Percentiles rank a stretch among this genome's conserved stretches.
Conservation (phyloP, 2,888 invertebrate species). For the Argyresthia goedartella region DNA sequence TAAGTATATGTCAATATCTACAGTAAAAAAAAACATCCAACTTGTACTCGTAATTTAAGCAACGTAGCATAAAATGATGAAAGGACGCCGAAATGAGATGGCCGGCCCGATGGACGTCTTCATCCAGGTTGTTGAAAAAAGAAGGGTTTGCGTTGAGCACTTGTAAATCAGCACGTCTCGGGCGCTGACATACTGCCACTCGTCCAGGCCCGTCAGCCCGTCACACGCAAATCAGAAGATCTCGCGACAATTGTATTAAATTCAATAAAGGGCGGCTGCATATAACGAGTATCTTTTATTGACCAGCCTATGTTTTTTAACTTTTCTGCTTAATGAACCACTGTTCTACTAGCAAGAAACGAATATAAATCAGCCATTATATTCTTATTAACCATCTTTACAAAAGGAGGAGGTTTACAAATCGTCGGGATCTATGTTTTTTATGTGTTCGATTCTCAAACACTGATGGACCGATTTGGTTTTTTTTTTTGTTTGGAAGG, state of each 20-base stretch:
- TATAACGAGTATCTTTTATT: too few species aligned
- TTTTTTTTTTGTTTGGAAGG: too few species aligned
- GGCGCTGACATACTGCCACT: constrained; percentile 19
- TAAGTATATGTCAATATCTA: too few species aligned
- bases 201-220: constrained; percentile 16
- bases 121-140: constrained; percentile 45
- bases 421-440: too few species aligned
- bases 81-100: constrained; percentile 50
- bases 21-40: too few species aligned
- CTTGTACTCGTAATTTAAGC: too few species aligned
- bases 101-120: constrained; percentile 43
- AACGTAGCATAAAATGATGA: too few species aligned
- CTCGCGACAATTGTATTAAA: constrained; percentile 26
- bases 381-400: background rate
- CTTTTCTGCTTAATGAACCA: background rate
- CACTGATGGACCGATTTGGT: too few species aligned
- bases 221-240: constrained; percentile 37
- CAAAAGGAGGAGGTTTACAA: too few species aligned
- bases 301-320: too few species aligned
- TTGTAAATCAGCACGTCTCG: constrained; percentile 56
- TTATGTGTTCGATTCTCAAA: too few species aligned
- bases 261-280: constrained; percentile 21
- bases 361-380: background rate
- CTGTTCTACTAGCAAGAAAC: too few species aligned
- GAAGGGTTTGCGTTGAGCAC: constrained; percentile 30